phyloP scores from a whole-genome alignment of 2,113 vertebrate species.

The Muntiacus muntjak region DNA sequence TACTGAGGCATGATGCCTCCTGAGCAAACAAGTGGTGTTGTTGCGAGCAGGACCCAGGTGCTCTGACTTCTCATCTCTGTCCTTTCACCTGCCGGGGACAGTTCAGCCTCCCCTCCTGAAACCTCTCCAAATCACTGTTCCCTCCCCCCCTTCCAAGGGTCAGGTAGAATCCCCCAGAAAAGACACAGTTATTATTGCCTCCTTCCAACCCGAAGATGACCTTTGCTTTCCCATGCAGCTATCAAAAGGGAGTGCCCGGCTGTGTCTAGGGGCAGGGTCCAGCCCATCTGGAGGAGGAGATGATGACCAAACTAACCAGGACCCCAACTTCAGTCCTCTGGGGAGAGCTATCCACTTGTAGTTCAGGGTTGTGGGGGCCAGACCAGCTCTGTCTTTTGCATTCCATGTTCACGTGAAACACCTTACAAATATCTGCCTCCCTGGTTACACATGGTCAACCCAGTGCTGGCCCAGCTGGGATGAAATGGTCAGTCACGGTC shows the following conservation, averaged over 20 bases:
- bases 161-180: not conserved
- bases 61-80: not conserved
- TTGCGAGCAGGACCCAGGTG: fast-evolving
- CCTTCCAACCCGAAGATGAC: not conserved
- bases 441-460: not conserved
- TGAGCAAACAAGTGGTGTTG: not conserved
- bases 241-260: not conserved
- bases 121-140: not conserved
- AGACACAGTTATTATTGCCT: not conserved
- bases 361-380: not conserved
- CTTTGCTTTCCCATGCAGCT: not conserved
- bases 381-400: not conserved
- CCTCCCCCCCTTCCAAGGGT: not conserved
- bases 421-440: not conserved
- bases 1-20: fast-evolving
- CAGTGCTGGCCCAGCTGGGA: not conserved
- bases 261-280: not conserved
- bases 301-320: fast-evolving
- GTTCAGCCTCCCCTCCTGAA: not conserved
- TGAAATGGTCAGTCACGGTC: not conserved
- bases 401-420: not conserved
- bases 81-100: not conserved
- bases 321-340: not conserved
- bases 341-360: not conserved
- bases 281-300: not conserved